A percentile compares a stretch with the other conserved stretches of the same genome.
Evolutionary conservation across 2,113 vertebrate genomes (phyloP).

Genomic region (Cavia porcellus): DNA sequence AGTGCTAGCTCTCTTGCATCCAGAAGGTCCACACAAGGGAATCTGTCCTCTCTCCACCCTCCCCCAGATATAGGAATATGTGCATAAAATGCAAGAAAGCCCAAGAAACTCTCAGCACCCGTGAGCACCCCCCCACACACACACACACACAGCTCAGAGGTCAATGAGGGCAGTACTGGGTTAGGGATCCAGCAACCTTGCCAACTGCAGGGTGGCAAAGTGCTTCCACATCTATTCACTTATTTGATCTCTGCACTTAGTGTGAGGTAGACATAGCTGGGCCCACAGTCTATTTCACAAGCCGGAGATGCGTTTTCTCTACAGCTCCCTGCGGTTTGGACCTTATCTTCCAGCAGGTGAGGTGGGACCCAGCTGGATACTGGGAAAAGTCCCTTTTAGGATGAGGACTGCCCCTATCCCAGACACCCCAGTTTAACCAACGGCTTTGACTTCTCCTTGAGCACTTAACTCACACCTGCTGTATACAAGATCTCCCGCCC

Average conservation of each 20-base stretch:
- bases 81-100: conserved; percentile 11
- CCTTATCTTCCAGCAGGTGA: background rate
- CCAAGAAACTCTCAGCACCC: background rate
- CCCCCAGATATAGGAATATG: background rate
- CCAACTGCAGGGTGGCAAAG: background rate
- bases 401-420: background rate
- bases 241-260: background rate
- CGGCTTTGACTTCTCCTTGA: conserved; percentile 25
- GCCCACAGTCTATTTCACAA: background rate
- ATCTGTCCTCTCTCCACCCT: background rate
- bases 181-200: background rate
- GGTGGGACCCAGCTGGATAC: background rate
- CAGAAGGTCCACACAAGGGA: background rate
- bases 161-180: background rate
- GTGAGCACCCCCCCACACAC: background rate
- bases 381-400: background rate
- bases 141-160: background rate
- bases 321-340: background rate
- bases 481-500: background rate
- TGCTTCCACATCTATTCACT: background rate
- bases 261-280: background rate
- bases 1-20: background rate
- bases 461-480: background rate
- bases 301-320: background rate
- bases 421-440: background rate